Base-by-base conservation (phyloP, 30 jellyfish, hydroid and myxozoan species). In the Pelagia noctiluca region DNA sequence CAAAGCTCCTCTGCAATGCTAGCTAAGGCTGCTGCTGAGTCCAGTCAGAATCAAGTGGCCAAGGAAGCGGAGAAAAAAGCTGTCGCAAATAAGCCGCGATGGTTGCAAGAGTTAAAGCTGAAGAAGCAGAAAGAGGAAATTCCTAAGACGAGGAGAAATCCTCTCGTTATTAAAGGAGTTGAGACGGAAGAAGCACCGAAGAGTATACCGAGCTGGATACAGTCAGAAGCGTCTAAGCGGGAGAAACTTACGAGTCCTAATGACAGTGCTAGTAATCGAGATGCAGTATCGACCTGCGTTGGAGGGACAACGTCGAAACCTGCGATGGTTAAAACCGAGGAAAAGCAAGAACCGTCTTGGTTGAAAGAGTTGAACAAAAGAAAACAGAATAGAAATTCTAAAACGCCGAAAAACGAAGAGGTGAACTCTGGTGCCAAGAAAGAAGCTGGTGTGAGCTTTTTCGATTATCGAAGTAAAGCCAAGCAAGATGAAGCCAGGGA, bases 1-100 rank as follows among this genome's bases (percentile, higher is more conserved):
- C 70, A 63, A 26, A 76, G 29, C 35, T 82, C 92, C 4, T 71
- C 92, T 2, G 92, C 92, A 5, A 69, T 69, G 86, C 78, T 82
- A 23, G 26, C 62, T n/a, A 82, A 82, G 48, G 62, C 33, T 53
- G 57, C 92, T 13, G 80, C 92, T 0, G 24, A 23, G 33, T 16
- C 78, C 37, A 82, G 48, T 53, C 60, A 67, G 23, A 54, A 24
- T 23, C 69, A 82, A 66, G 65, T 71, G 29, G 86, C 79, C 34
- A 82, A 82, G 76, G 92, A 57, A 60, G 92, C 69, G 13, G 85
- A 54, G 31, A 50, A 52, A 30, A 52, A 42, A 42, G 65, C 16
- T 19, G 63, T 24, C 13, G 85, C 24, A 13, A 82, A 69, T 66
- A 82, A 68, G 30, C 92, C 92, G 24, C 74, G 53, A 1, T 82